Evolutionary conservation across 2,797 vertebrate species (phyloP), one percentile per base, ranked within the genome.

Genomic region (Pseudochaenichthys georgianus): DNA sequence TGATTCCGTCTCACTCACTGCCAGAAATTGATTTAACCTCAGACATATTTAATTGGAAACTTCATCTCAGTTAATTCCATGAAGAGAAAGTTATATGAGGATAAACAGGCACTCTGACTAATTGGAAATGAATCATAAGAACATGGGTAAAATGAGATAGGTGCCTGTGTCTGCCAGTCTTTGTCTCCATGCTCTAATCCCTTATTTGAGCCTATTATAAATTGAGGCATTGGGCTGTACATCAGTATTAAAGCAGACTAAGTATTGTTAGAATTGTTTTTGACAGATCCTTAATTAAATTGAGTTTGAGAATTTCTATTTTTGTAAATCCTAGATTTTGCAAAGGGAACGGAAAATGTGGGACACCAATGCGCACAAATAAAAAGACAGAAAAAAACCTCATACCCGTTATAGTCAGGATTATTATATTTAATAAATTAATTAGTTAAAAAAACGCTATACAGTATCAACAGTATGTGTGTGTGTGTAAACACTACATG

Each of bases 111-210:
- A 83, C 82, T 83, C 62, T 66, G 61, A 48, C 28, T 87, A 83
- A 87, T 83, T 89, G 75, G 19, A 82, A 80, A 85, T 85, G 45
- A 80, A 81, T 90, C 64, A 83, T 76, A 73, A 68, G 60, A 77
- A 75, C 64, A 50, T 65, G 34, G 48, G 70, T 41, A 47, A 23
- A 77, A 60, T 73, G 38, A 81, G 53, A 67, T 53, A 21, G 52
- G 75, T 77, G 58, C 3, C 38, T 9, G 15, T 50, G 48, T 64
- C 28, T 23, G 55, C 50, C 52, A 52, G n/a, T 58, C 61, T 63
- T 45, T 59, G 67, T 47, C n/a, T 47, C 41, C 52, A n/a, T 53
- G 38, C 59, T 48, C 34, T 74, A 67, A 82, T 80, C 54, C 50
- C 19, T 62, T 38, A 52, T 77, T 17, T 75, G 47, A 76, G 61